Evolutionary conservation across 64 coral and sea anemone genomes (phyloP).

Genomic region (Porites australiensis): DNA sequence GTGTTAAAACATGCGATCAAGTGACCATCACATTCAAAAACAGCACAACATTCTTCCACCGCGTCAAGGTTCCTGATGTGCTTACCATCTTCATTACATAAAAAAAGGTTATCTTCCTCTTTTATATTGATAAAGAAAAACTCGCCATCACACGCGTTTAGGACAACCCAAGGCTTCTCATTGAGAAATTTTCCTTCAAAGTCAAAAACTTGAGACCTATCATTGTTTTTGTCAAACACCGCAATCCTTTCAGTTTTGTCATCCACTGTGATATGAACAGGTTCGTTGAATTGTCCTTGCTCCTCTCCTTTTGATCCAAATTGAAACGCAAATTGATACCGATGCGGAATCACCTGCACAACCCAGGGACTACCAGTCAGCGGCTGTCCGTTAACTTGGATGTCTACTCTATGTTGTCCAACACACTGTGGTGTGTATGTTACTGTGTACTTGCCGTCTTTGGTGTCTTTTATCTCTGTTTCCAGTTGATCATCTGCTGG

Average conservation of each 20-base stretch:
- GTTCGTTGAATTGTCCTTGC: not conserved
- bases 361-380: not conserved
- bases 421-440: no score
- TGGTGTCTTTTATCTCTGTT: no score
- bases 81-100: not conserved
- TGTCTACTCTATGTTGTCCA: not conserved
- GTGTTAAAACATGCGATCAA: not conserved
- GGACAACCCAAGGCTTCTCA: not conserved
- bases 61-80: not conserved
- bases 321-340: no score
- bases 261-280: not conserved
- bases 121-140: not conserved
- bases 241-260: not conserved
- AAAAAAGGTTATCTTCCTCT: not conserved
- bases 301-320: no score
- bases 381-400: constrained; percentile 14
- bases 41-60: not conserved
- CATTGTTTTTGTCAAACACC: not conserved
- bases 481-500: not conserved
- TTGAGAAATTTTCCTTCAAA: no score
- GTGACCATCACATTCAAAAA: not conserved
- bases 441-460: no score
- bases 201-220: constrained; percentile 6
- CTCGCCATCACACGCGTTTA: not conserved
- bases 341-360: no score